Evolutionary conservation across 2,797 vertebrate species (phyloP).

Genomic region (Epinephelus awoara): DNA sequence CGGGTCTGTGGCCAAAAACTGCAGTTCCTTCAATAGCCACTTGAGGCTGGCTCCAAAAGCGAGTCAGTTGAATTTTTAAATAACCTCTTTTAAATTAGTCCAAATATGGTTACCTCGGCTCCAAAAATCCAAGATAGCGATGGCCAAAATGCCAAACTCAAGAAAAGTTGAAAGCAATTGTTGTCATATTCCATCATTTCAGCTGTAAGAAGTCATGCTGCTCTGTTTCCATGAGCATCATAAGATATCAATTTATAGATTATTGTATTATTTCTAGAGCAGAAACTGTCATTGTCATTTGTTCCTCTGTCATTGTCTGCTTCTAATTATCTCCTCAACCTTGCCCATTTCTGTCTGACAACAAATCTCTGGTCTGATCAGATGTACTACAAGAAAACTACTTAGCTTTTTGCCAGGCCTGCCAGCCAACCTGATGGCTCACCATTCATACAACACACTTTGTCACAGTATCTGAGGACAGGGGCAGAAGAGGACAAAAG

Average conservation of each 20-base stretch:
- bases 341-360: background rate
- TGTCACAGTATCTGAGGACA: constrained; percentile 36
- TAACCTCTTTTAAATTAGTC: no score
- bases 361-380: background rate
- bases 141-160: no score
- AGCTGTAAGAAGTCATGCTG: background rate
- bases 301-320: background rate
- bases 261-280: background rate
- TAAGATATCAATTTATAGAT: background rate
- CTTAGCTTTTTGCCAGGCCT: constrained; percentile 1
- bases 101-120: no score
- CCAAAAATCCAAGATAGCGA: no score
- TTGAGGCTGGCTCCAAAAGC: no score
- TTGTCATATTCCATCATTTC: background rate
- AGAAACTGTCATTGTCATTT: background rate
- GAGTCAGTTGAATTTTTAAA: no score
- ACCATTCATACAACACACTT: constrained; percentile 17
- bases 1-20: no score
- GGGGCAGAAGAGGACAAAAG: constrained; percentile 38
- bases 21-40: no score
- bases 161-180: background rate
- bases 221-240: background rate
- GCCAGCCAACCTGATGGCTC: constrained; percentile 30
- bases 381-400: background rate
- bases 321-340: background rate